Evolutionary conservation across 2,888 invertebrate genomes (phyloP).

Genomic region (Acleris cristana): DNA sequence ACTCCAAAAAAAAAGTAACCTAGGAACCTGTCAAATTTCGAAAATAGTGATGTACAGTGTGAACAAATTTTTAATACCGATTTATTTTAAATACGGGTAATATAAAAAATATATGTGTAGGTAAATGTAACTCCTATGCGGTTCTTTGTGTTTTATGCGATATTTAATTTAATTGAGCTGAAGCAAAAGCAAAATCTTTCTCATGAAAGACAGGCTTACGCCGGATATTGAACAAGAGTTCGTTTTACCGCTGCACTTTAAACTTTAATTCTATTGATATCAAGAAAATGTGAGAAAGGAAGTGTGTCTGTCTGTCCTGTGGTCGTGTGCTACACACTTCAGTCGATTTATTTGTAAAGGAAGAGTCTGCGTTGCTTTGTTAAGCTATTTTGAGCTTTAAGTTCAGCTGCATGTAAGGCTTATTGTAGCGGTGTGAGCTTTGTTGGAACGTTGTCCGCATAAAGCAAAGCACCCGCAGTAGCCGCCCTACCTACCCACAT

Average conservation of each 20-base stretch:
- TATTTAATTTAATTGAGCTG: conserved; percentile 51
- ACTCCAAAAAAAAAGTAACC: conserved; percentile 43
- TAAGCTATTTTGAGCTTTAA: conserved; percentile 70
- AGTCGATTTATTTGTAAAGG: conserved; percentile 67
- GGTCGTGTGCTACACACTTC: conserved; percentile 68
- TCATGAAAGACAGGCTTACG: conserved; percentile 52
- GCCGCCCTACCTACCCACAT: conserved; percentile 79
- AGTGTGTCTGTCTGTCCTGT: conserved; percentile 63
- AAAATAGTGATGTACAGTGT: conserved; percentile 57
- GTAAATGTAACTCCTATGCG: neutral
- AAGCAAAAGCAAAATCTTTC: conserved; percentile 57
- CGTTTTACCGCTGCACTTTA: conserved; percentile 64
- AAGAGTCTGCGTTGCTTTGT: conserved; percentile 57
- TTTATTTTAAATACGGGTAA: conserved; percentile 9
- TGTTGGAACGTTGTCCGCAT: conserved; percentile 69
- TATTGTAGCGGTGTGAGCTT: conserved; percentile 72
- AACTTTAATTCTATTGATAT: conserved; percentile 73
- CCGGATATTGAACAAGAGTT: conserved; percentile 74
- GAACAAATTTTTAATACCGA: conserved; percentile 13
- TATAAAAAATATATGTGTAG: neutral
- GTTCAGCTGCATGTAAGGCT: conserved; percentile 65
- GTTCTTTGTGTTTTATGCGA: conserved; percentile 25
- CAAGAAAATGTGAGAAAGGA: conserved; percentile 83
- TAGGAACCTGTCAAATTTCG: conserved; percentile 48
- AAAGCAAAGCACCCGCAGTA: conserved; percentile 79